Evolutionary conservation across 23 tunicate genomes (phyloP), one percentile per base, ranked within the genome.

Genomic region (Ascidia mentula): DNA sequence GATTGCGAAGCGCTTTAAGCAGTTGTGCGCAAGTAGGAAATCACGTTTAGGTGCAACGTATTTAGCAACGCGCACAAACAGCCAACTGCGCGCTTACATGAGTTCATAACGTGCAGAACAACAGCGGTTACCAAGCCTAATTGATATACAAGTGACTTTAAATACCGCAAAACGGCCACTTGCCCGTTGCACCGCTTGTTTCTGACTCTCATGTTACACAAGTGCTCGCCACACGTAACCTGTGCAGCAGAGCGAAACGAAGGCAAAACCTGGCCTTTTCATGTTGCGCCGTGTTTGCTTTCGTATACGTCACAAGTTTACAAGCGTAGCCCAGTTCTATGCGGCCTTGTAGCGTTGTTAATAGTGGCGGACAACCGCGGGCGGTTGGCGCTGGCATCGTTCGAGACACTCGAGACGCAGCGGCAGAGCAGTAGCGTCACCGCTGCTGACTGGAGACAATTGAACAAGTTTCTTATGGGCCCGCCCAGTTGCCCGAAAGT

Each of bases 231-330:
- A 9, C 65, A 53, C 65, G 22, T 26, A 28, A 9, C 65, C 28
- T 6, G 65, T 28, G 65, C 65, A 28, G 65, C 65, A 26, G 13
- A 28, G 65, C 65, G 65, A 1, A 53, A 53, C 65, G 65, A 53
- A 53, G 28, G 65, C 65, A 53, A 53, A 53, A 20, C 65, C 65
- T 53, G 65, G 28, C 65, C 65, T 53, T 53, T 53, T 53, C 65
- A 53, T 53, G 65, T 53, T 28, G 65, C 65, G 24, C 65, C 65
- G 65, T 53, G 65, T 53, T 53, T 53, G 65, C 65, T 53, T 53
- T 53, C 13, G 24, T 20, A 53, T 53, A 9, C 65, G 65, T 53
- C 65, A 53, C 65, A 53, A 53, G 65, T 53, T 53, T 53, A 53
- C 65, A 53, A 53, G 65, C 65, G 65, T 28, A 53, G 65, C 28